A percentile compares a stretch with the other conserved stretches of the same genome.
phyloP scores from a whole-genome alignment of 37 sponge, comb jelly and placozoan genomes.

The Halichondria panicea region DNA sequence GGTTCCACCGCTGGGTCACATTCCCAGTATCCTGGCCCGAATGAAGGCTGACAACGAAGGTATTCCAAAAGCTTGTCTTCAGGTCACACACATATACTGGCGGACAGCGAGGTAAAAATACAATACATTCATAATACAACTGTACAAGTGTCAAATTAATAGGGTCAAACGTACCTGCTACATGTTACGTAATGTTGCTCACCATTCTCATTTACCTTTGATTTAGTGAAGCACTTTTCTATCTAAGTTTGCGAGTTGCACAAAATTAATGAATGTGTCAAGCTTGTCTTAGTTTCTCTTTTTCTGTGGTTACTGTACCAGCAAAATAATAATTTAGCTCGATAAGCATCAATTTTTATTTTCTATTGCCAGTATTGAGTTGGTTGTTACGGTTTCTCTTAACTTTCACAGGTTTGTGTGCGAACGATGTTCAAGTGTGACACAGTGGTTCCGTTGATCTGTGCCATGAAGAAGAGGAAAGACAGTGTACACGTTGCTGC shows the following conservation, averaged over 20 bases:
- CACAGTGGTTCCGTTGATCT: conserved; percentile 69
- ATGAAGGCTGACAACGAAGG: conserved; percentile 86
- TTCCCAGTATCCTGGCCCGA: conserved; percentile 85
- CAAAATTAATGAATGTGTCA: neutral
- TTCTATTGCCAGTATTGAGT: neutral
- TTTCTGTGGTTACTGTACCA: neutral
- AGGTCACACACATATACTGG: conserved; percentile 72
- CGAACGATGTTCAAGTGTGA: conserved; percentile 84
- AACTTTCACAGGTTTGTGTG: conserved; percentile 85
- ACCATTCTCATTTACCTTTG: too few relatives aligned
- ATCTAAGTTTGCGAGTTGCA: neutral
- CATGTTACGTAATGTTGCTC: too few relatives aligned
- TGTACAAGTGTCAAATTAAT: too few relatives aligned
- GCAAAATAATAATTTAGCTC: too few relatives aligned
- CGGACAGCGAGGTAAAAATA: conserved; percentile 74
- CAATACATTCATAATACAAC: neutral
- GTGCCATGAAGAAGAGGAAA: conserved; percentile 86
- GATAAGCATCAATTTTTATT: neutral
- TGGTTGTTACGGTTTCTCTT: neutral
- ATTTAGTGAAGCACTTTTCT: too few relatives aligned
- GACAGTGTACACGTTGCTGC: conserved; percentile 70
- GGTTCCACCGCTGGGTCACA: conserved; percentile 97
- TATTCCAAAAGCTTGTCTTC: conserved; percentile 86
- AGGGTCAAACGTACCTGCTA: too few relatives aligned
- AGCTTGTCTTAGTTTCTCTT: neutral